phyloP scores from a whole-genome alignment of 2,888 invertebrate genomes.

The Nudaria mundana region DNA sequence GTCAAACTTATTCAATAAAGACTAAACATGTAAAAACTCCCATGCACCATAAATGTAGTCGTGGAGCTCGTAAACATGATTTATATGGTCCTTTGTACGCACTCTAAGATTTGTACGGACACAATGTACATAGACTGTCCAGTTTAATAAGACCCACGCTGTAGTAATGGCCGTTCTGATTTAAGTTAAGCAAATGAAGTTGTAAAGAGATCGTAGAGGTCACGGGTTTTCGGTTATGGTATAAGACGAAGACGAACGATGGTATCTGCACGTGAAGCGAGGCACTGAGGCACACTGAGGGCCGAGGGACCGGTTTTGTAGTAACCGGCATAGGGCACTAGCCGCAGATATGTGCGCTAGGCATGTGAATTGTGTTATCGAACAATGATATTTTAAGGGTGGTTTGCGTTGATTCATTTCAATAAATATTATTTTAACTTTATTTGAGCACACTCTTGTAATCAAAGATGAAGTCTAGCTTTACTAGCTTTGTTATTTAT shows the following conservation, averaged over 20 bases:
- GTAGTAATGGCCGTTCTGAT: slow-evolving; percentile 21
- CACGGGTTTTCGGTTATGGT: slow-evolving; percentile 27
- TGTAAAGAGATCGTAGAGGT: slow-evolving; percentile 31
- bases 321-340: slow-evolving; percentile 68
- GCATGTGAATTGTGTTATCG: slow-evolving; percentile 45
- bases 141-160: slow-evolving; percentile 23
- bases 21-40: slow-evolving; percentile 20
- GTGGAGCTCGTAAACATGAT: slow-evolving; percentile 54
- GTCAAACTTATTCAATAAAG: slow-evolving; percentile 27
- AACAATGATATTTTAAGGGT: too few relatives aligned
- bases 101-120: slow-evolving; percentile 39
- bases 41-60: slow-evolving; percentile 30
- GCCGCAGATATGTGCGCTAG: slow-evolving; percentile 46
- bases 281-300: slow-evolving; percentile 46
- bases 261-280: slow-evolving; percentile 64
- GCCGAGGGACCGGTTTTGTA: slow-evolving; percentile 63
- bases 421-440: too few relatives aligned
- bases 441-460: too few relatives aligned
- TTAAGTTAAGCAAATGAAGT: slow-evolving; percentile 19
- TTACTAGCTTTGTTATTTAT: too few relatives aligned
- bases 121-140: slow-evolving; percentile 37
- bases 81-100: slow-evolving; percentile 55
- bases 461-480: too few relatives aligned
- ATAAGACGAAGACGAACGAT: slow-evolving; percentile 69
- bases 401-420: too few relatives aligned